These are phyloP conservation scores for Drosophila insularis DNA, from an alignment of 1,140 invertebrate genomes.

Conservation along the genomic window DNA sequence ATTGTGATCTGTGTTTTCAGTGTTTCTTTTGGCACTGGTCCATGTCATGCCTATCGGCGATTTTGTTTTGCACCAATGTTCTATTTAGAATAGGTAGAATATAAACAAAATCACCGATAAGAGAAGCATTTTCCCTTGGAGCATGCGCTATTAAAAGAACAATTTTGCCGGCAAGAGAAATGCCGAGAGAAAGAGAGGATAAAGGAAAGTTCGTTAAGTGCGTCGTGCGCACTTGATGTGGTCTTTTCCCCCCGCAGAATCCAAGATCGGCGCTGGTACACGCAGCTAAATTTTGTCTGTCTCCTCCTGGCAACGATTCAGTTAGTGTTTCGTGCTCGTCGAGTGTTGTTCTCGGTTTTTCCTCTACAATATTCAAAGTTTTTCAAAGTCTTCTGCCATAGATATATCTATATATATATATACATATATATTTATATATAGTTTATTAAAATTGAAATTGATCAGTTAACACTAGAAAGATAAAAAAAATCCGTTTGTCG, in stretches of 20 bases:
- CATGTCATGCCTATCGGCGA: slow-evolving; percentile 1
- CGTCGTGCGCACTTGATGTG: slow-evolving; percentile 25
- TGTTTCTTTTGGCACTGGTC: slow-evolving; percentile 18
- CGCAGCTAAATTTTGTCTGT: slow-evolving; percentile 9
- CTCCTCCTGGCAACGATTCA: slow-evolving; percentile 70
- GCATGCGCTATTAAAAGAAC: slow-evolving; percentile 41
- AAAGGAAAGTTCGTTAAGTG: slow-evolving; percentile 34
- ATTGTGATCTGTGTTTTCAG: too few relatives aligned
- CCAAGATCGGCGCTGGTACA: slow-evolving; percentile 38
- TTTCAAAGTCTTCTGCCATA: slow-evolving; percentile 65
- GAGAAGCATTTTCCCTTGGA: slow-evolving; percentile 16
- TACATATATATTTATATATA: slow-evolving; percentile 41
- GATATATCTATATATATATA: slow-evolving; percentile 57
- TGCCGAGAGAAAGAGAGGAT: not conserved
- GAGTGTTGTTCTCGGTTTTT: slow-evolving; percentile 83
- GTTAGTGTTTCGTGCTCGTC: slow-evolving; percentile 83
- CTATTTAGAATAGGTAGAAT: slow-evolving; percentile 67
- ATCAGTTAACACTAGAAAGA: slow-evolving; percentile 18
- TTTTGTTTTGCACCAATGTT: slow-evolving; percentile 8
- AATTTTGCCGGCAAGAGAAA: slow-evolving; percentile 31
- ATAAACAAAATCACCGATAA: slow-evolving; percentile 49
- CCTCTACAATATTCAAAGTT: slow-evolving; percentile 78
- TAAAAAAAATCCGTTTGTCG: slow-evolving; percentile 45
- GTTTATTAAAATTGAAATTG: slow-evolving; percentile 64
- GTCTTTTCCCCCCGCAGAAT: slow-evolving; percentile 11